These are phyloP conservation scores for Dolomedes plantarius DNA, from an alignment of 2,888 invertebrate genomes.

Conservation along the genomic window DNA sequence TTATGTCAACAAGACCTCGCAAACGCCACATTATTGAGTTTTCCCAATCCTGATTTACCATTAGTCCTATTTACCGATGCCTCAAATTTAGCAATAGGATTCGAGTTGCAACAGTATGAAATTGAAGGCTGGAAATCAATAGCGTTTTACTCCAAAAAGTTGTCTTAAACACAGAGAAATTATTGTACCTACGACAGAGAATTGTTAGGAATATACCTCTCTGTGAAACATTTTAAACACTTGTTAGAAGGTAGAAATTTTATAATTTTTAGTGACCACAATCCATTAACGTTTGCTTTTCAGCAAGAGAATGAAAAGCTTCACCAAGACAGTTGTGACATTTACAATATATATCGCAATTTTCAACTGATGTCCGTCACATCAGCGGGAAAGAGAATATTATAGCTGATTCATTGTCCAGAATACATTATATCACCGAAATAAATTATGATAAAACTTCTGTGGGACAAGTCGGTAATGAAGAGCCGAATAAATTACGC, in stretches of 20 bases:
- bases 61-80: neutral
- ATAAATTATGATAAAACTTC: conserved; percentile 22
- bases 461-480: no score
- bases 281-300: no score
- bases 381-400: neutral
- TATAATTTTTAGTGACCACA: neutral
- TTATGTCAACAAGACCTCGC: conserved; percentile 4
- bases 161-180: neutral
- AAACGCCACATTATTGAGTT: conserved; percentile 24
- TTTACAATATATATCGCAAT: neutral
- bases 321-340: conserved; percentile 11
- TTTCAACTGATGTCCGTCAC: neutral
- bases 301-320: neutral
- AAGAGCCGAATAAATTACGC: no score
- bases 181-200: conserved; percentile 26
- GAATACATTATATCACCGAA: conserved; percentile 12
- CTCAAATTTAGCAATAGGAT: conserved; percentile 73
- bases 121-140: conserved; percentile 63
- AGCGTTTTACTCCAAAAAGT: conserved; percentile 29
- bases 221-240: conserved; percentile 24
- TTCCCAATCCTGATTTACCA: neutral
- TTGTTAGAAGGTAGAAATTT: conserved; percentile 19
- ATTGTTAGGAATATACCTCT: conserved; percentile 5
- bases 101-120: conserved; percentile 73
- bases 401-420: conserved; percentile 3